Evolutionary conservation across 2,113 vertebrate species (phyloP).

Genomic region (Hemicordylus capensis): DNA sequence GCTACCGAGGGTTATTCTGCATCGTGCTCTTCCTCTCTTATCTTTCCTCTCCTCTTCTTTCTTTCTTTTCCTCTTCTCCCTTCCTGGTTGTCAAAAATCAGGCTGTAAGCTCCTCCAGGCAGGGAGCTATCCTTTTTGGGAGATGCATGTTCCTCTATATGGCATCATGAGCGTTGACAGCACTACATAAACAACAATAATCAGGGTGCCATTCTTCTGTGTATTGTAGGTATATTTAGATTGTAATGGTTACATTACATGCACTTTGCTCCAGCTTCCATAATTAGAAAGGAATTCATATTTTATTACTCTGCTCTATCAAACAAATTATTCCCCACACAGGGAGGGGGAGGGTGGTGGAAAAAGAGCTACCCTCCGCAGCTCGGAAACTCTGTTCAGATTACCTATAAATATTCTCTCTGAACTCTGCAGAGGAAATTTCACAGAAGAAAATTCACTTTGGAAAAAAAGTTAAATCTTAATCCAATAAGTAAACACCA

Average conservation of each 20-base stretch:
- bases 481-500: neutral
- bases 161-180: neutral
- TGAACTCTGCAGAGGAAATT: slow-evolving; percentile 39
- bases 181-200: slow-evolving; percentile 32
- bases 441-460: slow-evolving; percentile 44
- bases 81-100: neutral
- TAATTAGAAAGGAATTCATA: slow-evolving; percentile 40
- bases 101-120: neutral
- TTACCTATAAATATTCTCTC: slow-evolving; percentile 60
- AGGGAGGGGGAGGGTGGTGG: neutral
- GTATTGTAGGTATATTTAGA: slow-evolving; percentile 26
- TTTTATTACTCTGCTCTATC: slow-evolving; percentile 34
- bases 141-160: neutral
- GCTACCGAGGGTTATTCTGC: no score
- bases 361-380: neutral
- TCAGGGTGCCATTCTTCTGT: slow-evolving; percentile 21
- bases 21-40: no score
- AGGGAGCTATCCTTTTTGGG: neutral
- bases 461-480: neutral
- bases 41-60: neutral
- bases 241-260: slow-evolving; percentile 41
- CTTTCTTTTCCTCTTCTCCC: neutral
- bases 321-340: slow-evolving; percentile 60
- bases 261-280: slow-evolving; percentile 51
- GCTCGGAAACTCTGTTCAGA: slow-evolving; percentile 29